These are phyloP conservation scores for Nomada hirtipes DNA, from an alignment of 2,888 invertebrate species.

Conservation along the genomic window DNA sequence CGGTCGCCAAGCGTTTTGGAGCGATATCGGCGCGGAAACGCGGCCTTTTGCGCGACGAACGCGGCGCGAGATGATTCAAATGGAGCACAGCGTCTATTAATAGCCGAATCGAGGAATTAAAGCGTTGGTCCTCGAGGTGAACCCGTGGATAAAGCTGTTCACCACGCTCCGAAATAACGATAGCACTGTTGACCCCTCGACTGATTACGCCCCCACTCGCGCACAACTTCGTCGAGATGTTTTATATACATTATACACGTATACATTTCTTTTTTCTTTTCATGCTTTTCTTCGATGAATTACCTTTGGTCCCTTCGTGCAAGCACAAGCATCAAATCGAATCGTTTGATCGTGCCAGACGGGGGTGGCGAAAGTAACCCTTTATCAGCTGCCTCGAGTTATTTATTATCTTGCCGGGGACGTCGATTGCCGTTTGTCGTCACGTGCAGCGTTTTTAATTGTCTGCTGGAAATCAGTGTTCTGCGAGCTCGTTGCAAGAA, in stretches of 20 bases:
- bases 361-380: not conserved
- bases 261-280: not conserved
- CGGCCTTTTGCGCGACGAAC: slow-evolving; percentile 1
- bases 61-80: slow-evolving; percentile 18
- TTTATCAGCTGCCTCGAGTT: not conserved
- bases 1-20: not conserved
- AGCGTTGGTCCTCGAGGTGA: slow-evolving; percentile 2
- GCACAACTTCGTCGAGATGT: not conserved
- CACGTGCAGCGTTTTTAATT: not conserved
- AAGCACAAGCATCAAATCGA: not conserved
- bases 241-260: too few relatives aligned
- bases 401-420: not conserved
- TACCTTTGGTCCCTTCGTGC: not conserved
- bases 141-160: slow-evolving; percentile 16
- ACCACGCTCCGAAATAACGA: slow-evolving; percentile 27
- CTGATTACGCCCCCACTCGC: slow-evolving; percentile 8
- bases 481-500: too few relatives aligned
- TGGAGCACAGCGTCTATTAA: slow-evolving; percentile 16
- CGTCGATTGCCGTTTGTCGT: not conserved
- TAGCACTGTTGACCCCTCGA: slow-evolving; percentile 24
- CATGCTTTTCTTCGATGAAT: too few relatives aligned
- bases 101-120: slow-evolving; percentile 25
- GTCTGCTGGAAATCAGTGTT: not conserved
- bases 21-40: slow-evolving; percentile 12
- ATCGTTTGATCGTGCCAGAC: too few relatives aligned